phyloP scores from a whole-genome alignment of 2,113 vertebrate genomes.

The Plectropomus leopardus region DNA sequence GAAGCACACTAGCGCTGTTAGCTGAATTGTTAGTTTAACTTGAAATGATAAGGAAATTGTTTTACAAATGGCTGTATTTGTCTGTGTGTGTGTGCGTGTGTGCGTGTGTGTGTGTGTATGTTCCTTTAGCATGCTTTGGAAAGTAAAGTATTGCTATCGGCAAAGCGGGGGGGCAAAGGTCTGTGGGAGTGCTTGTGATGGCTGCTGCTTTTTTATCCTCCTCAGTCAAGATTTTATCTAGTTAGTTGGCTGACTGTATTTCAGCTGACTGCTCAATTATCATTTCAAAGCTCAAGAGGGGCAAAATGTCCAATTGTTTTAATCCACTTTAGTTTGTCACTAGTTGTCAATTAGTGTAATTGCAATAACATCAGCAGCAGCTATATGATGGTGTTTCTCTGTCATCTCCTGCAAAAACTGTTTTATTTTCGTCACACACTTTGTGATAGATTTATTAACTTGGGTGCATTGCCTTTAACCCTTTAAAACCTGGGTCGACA shows the following conservation, averaged over 20 bases:
- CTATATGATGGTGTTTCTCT: background rate
- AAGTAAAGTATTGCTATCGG: slow-evolving; percentile 39
- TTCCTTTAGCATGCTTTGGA: slow-evolving; percentile 8
- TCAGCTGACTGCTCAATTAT: slow-evolving; percentile 8
- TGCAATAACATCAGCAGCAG: background rate
- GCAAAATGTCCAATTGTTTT: background rate
- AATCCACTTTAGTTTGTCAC: background rate
- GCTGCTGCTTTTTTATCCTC: slow-evolving; percentile 21
- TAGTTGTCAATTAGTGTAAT: background rate
- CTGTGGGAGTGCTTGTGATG: slow-evolving; percentile 32
- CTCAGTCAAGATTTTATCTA: slow-evolving; percentile 17
- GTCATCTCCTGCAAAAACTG: background rate
- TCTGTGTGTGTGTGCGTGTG: background rate
- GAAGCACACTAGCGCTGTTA: slow-evolving; percentile 24
- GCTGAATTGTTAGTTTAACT: slow-evolving; percentile 37
- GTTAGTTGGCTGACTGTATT: slow-evolving; percentile 39
- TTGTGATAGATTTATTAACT: background rate
- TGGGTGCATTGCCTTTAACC: background rate
- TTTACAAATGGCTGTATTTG: slow-evolving; percentile 8
- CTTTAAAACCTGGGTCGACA: too few species aligned
- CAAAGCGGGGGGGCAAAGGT: slow-evolving; percentile 31
- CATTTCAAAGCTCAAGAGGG: background rate
- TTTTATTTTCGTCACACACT: background rate
- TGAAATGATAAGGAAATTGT: slow-evolving; percentile 37
- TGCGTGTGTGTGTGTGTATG: background rate